Evolutionary conservation across 2,113 vertebrate species (phyloP).

Genomic region (Eulemur rufifrons): DNA sequence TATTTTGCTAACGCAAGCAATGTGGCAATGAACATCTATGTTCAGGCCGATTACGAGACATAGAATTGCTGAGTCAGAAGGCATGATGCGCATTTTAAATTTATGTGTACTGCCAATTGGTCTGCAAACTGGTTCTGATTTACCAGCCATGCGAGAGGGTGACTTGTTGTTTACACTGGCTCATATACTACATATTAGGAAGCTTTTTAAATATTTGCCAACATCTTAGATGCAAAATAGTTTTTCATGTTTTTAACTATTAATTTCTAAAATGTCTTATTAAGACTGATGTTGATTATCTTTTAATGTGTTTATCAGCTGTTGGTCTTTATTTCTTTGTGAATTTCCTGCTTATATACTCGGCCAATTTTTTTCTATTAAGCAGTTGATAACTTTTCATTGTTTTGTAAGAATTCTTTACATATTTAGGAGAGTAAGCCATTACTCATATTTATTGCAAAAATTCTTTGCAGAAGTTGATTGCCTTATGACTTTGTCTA

Average conservation of each 20-base stretch:
- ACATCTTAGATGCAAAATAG: background rate
- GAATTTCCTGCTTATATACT: background rate
- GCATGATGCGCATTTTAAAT: background rate
- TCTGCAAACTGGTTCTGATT: background rate
- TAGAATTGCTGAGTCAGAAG: background rate
- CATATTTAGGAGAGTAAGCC: background rate
- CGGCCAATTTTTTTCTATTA: background rate
- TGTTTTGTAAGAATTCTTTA: background rate
- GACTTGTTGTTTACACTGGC: background rate
- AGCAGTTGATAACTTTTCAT: background rate
- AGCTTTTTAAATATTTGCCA: background rate
- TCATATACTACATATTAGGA: background rate
- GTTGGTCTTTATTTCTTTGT: background rate
- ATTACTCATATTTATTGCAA: background rate
- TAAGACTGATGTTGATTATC: background rate
- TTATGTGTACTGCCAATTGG: background rate
- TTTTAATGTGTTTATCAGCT: background rate
- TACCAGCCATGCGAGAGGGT: background rate
- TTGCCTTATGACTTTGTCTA: background rate
- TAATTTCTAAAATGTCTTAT: background rate
- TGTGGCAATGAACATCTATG: background rate
- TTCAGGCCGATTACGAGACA: background rate
- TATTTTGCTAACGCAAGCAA: background rate
- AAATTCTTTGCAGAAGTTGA: background rate
- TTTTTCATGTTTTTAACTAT: background rate